Percentiles rank a stretch among this genome's conserved stretches.
phyloP scores from a whole-genome alignment of 2,888 invertebrate species.

The Rhamphomyia laevipes region DNA sequence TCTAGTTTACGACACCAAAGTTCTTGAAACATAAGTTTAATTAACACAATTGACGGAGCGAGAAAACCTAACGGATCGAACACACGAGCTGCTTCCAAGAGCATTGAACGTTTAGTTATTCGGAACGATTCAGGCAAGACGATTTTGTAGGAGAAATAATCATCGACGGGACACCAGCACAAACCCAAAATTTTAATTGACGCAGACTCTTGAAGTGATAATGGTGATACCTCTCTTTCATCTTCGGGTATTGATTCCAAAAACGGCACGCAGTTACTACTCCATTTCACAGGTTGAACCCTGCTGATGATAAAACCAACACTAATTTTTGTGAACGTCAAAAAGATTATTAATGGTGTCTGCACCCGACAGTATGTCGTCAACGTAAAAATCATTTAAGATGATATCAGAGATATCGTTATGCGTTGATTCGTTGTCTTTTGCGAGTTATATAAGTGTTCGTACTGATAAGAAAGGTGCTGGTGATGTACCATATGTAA shows the following conservation, averaged over 20 bases:
- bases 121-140: background rate
- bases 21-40: background rate
- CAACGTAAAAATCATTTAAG: slow-evolving; percentile 13
- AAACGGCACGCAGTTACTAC: slow-evolving; percentile 2
- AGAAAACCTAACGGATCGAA: background rate
- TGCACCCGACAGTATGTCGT: slow-evolving; percentile 12
- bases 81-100: background rate
- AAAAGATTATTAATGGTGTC: background rate
- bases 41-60: background rate
- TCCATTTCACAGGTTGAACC: slow-evolving; percentile 5
- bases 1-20: background rate
- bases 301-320: too few relatives aligned
- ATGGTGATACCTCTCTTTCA: too few relatives aligned
- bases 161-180: too few relatives aligned
- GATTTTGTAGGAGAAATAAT: too few relatives aligned
- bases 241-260: too few relatives aligned
- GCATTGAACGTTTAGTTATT: background rate
- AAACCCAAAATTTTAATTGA: too few relatives aligned
- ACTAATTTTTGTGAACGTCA: too few relatives aligned
- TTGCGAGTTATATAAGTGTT: slow-evolving; percentile 9
- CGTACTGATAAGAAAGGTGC: slow-evolving; percentile 13
- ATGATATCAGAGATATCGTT: slow-evolving; percentile 10
- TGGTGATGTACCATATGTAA: slow-evolving; percentile 12
- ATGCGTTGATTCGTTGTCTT: slow-evolving; percentile 7
- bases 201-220: too few relatives aligned